These are phyloP conservation scores for Tapera naevia DNA, from an alignment of 2,797 vertebrate genomes.

Conservation along the genomic window DNA sequence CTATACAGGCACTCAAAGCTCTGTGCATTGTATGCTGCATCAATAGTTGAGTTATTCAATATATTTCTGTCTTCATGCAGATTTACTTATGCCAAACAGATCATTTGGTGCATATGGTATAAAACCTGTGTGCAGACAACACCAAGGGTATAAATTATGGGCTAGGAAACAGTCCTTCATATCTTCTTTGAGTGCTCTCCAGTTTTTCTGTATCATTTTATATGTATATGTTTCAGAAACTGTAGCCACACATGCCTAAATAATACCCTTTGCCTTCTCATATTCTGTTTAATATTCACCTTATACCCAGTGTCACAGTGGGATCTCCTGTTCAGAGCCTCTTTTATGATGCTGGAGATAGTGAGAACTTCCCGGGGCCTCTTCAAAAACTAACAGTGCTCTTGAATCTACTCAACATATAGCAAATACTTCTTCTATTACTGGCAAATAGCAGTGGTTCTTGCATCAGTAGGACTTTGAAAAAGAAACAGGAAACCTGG, in stretches of 20 bases:
- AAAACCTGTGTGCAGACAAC: not conserved
- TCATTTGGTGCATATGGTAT: not conserved
- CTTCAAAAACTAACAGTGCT: not conserved
- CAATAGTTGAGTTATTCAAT: not conserved
- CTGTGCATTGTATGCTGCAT: not conserved
- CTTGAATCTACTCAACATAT: not conserved
- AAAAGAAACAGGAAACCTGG: not conserved
- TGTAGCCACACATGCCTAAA: not conserved
- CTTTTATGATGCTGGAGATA: not conserved
- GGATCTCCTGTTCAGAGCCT: not conserved
- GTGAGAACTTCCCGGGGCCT: accelerated
- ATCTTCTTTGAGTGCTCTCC: not conserved
- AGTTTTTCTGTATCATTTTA: not conserved
- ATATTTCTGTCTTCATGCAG: not conserved
- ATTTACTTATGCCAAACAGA: not conserved
- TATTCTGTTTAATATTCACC: not conserved
- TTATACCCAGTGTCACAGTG: not conserved
- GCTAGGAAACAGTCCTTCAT: not conserved
- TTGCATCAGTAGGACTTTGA: not conserved
- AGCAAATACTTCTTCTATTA: not conserved
- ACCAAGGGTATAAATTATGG: not conserved
- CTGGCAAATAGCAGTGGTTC: not conserved
- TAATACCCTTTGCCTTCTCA: not conserved
- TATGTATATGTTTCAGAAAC: not conserved
- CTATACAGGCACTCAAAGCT: not conserved